These are phyloP conservation scores for Eurosta solidaginis DNA, from an alignment of 1,140 invertebrate species.

Conservation along the genomic window DNA sequence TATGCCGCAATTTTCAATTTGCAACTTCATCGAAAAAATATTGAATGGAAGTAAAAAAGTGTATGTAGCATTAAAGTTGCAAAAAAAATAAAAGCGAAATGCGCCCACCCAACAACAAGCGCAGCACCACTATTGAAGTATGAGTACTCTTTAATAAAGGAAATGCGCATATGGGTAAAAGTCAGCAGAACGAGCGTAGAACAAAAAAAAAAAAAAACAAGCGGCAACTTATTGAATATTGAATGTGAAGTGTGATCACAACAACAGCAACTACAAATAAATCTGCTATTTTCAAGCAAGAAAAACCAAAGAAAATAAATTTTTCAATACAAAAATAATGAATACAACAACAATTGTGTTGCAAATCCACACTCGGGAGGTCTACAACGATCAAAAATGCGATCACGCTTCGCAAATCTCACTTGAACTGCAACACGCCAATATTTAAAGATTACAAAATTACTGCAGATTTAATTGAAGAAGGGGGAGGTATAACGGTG, in stretches of 20 bases:
- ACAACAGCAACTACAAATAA: background rate
- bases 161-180: conserved; percentile 1
- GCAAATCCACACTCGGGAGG: background rate
- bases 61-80: background rate
- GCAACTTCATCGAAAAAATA: conserved; percentile 16
- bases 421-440: background rate
- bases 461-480: background rate
- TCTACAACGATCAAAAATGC: background rate
- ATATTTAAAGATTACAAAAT: background rate
- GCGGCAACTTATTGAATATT: background rate
- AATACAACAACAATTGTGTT: background rate
- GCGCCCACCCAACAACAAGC: conserved; percentile 3
- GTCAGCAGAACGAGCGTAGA: background rate
- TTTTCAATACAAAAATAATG: background rate
- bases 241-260: background rate
- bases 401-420: conserved; percentile 8
- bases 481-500: background rate
- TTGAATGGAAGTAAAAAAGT: background rate
- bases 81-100: background rate
- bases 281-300: background rate
- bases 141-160: too few relatives aligned
- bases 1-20: background rate
- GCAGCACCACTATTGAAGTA: background rate
- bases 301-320: background rate
- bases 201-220: background rate